phyloP scores from a whole-genome alignment of 2,888 invertebrate genomes.

The Furcula furcula region DNA sequence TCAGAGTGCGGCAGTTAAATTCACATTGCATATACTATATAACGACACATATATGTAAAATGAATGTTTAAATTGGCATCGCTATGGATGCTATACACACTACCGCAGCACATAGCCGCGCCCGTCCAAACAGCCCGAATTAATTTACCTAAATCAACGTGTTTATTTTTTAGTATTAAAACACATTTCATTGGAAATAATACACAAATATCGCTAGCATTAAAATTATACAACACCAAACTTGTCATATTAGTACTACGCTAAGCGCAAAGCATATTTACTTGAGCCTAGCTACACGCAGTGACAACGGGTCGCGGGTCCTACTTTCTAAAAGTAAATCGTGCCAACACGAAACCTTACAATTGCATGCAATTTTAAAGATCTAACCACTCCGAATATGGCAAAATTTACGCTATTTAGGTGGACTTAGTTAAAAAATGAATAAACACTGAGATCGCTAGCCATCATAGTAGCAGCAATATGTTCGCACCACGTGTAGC shows the following conservation, averaged over 20 bases:
- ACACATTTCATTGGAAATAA: constrained; percentile 37
- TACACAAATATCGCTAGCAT: constrained; percentile 43
- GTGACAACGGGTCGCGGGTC: too few relatives aligned
- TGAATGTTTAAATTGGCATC: background rate
- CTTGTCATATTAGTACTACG: constrained; percentile 39
- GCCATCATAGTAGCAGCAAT: too few relatives aligned
- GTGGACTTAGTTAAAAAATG: too few relatives aligned
- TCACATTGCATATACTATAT: background rate
- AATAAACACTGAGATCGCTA: too few relatives aligned
- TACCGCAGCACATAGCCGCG: constrained; percentile 6
- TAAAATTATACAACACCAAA: constrained; percentile 58
- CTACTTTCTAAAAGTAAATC: too few relatives aligned
- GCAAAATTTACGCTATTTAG: too few relatives aligned
- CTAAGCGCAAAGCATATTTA: constrained; percentile 27
- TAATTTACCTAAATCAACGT: constrained; percentile 43
- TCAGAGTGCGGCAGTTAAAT: too few relatives aligned
- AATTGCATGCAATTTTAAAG: too few relatives aligned
- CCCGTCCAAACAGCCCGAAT: constrained; percentile 27
- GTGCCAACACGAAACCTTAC: too few relatives aligned
- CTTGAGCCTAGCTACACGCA: background rate
- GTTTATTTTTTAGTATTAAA: constrained; percentile 40
- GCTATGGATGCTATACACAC: background rate
- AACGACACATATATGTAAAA: background rate
- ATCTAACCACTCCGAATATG: too few relatives aligned
- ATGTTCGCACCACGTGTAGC: background rate